Percentiles rank a stretch among this genome's conserved stretches.
These are phyloP conservation scores for Chiroxiphia lanceolata DNA, from an alignment of 2,797 vertebrate species.

Conservation along the genomic window DNA sequence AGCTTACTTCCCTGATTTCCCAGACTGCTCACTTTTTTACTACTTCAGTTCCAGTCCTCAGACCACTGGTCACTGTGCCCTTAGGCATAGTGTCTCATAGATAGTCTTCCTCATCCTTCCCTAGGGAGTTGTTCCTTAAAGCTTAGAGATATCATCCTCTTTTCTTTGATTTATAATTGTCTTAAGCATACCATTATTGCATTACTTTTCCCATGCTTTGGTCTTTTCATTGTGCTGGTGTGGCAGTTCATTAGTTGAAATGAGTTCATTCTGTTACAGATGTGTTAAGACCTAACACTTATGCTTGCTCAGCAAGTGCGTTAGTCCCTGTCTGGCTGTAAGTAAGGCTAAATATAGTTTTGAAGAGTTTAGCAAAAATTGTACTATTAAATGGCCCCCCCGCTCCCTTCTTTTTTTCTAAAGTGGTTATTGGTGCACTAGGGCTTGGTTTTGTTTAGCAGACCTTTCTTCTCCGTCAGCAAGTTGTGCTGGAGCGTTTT, in stretches of 20 bases:
- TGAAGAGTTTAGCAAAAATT: constrained; percentile 20
- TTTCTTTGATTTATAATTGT: constrained; percentile 44
- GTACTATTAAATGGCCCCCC: neutral
- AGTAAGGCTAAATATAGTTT: constrained; percentile 19
- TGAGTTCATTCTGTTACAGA: constrained; percentile 30
- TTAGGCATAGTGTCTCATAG: neutral
- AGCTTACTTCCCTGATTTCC: neutral
- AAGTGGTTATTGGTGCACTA: neutral
- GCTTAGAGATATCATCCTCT: neutral
- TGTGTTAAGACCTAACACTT: constrained; percentile 4
- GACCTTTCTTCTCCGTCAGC: neutral
- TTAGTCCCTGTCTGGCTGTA: neutral
- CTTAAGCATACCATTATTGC: neutral
- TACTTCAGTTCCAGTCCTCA: neutral
- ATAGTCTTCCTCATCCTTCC: neutral
- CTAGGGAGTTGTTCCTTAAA: neutral
- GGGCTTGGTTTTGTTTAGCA: neutral
- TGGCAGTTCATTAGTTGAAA: constrained; percentile 54
- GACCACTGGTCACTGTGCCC: neutral
- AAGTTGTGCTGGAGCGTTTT: neutral
- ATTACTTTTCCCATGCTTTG: neutral
- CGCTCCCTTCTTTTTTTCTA: neutral
- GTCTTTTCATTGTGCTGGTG: neutral
- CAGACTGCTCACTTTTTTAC: neutral
- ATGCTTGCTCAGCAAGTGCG: neutral